phyloP scores from a whole-genome alignment of 2,888 invertebrate species.

The Epinotia brunnichana region DNA sequence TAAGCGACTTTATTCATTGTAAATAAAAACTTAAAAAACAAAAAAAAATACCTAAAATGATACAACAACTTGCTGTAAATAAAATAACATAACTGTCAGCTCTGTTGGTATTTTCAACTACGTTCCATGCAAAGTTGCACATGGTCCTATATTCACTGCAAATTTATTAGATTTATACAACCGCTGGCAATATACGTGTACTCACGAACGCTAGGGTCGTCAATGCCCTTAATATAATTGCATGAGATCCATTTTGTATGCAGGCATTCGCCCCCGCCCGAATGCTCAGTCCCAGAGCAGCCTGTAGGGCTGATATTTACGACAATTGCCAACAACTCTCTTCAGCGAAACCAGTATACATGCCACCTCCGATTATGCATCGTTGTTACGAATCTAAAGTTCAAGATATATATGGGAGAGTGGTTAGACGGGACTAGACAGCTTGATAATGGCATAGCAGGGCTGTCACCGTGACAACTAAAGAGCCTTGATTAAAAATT shows the following conservation, averaged over 20 bases:
- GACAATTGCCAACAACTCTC: background rate
- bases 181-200: background rate
- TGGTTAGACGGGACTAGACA: background rate
- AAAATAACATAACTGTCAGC: no score
- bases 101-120: no score
- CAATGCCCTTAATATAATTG: constrained; percentile 6
- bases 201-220: background rate
- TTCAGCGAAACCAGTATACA: background rate
- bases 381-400: background rate
- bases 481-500: constrained; percentile 26
- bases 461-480: background rate
- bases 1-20: no score
- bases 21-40: no score
- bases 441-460: background rate
- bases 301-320: background rate
- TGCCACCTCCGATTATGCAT: background rate
- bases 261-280: constrained; percentile 7
- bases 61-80: no score
- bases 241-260: constrained; percentile 22
- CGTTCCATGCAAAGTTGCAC: no score
- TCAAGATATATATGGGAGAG: background rate
- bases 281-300: background rate
- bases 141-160: background rate
- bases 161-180: background rate
- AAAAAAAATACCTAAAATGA: no score